phyloP scores from a whole-genome alignment of 2,888 invertebrate genomes.

The Dilophus febrilis region DNA sequence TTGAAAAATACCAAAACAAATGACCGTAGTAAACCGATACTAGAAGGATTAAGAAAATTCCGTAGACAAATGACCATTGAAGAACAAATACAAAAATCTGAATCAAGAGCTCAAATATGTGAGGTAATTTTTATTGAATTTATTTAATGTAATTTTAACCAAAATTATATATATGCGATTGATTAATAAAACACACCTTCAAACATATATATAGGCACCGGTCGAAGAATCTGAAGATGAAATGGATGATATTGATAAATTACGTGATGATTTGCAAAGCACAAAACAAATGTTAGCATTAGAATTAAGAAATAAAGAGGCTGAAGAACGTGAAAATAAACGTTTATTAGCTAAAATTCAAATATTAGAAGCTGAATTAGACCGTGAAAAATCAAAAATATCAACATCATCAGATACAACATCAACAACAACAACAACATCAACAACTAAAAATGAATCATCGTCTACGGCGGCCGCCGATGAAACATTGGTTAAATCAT shows the following conservation, averaged over 20 bases:
- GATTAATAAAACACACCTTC: too few species aligned
- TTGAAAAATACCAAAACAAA: constrained; percentile 63
- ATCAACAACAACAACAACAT: constrained; percentile 16
- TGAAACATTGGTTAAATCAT: constrained; percentile 45
- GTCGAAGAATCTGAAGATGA: constrained; percentile 63
- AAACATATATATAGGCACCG: constrained; percentile 15
- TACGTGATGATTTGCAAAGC: constrained; percentile 78
- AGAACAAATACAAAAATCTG: constrained; percentile 71
- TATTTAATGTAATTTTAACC: not conserved
- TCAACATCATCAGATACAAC: constrained; percentile 14
- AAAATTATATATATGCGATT: not conserved
- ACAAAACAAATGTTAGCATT: constrained; percentile 80
- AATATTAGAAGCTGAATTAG: constrained; percentile 65
- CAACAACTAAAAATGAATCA: not conserved
- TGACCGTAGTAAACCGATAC: constrained; percentile 69
- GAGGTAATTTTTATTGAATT: constrained; percentile 24
- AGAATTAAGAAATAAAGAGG: constrained; percentile 72
- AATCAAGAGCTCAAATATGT: constrained; percentile 43
- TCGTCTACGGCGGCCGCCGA: constrained; percentile 33
- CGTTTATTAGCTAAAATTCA: constrained; percentile 60
- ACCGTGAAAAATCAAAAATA: constrained; percentile 43
- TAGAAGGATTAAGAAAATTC: constrained; percentile 73
- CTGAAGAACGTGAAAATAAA: constrained; percentile 71
- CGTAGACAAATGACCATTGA: constrained; percentile 79
- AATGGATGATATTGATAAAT: constrained; percentile 80